A percentile compares a stretch with the other conserved stretches of the same genome.
Conservation (phyloP, 2,113 vertebrate genomes). For the Solea solea region DNA sequence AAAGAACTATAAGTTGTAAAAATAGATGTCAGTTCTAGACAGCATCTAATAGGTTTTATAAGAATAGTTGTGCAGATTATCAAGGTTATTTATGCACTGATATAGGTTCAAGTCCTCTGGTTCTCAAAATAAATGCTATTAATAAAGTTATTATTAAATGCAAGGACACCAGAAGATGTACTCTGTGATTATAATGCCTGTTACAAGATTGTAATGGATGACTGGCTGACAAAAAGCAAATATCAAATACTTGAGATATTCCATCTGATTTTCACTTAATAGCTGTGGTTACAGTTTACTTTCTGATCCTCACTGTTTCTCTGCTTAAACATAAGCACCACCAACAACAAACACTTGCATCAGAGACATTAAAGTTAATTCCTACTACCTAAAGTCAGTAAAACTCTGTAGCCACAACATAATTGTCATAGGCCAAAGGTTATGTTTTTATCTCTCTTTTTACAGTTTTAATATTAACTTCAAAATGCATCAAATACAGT, state of each 20-base stretch:
- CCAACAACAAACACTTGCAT: too few relatives aligned
- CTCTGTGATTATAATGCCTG: too few relatives aligned
- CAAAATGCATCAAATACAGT: background rate
- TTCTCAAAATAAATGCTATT: background rate
- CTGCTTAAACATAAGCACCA: too few relatives aligned
- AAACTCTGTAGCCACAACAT: too few relatives aligned
- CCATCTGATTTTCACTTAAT: too few relatives aligned
- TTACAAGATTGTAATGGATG: background rate
- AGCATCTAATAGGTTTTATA: background rate
- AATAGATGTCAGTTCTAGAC: background rate
- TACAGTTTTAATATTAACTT: too few relatives aligned
- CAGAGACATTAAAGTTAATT: too few relatives aligned
- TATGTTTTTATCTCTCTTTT: background rate
- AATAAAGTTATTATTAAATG: background rate
- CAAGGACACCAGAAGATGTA: background rate
- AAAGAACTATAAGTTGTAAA: background rate
- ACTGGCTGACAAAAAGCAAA: too few relatives aligned
- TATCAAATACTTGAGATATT: too few relatives aligned
- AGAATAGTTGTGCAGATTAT: background rate
- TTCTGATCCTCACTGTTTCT: too few relatives aligned
- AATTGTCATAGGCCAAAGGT: background rate
- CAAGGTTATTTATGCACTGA: background rate
- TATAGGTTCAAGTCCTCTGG: too few relatives aligned
- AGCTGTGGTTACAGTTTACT: too few relatives aligned
- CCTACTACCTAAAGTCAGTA: background rate